Conservation (phyloP, 2,888 invertebrate species). For the Boloria euphrosyne region DNA sequence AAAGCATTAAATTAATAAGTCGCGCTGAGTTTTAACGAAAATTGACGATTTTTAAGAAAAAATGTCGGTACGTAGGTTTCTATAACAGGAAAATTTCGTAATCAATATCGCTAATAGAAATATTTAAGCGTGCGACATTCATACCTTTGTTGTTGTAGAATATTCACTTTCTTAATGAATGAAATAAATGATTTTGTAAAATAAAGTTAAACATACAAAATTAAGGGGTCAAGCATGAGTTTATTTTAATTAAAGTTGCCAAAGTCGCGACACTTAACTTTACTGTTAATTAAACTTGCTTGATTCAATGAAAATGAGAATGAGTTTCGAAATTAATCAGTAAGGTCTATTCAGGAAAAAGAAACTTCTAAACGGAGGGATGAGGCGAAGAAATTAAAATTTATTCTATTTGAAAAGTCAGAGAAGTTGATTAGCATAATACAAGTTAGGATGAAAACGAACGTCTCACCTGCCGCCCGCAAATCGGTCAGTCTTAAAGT, state of each 20-base stretch:
- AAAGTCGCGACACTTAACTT: slow-evolving; percentile 61
- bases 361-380: slow-evolving; percentile 64
- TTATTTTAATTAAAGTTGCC: slow-evolving; percentile 51
- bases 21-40: not conserved
- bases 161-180: not conserved
- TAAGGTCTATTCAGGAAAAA: slow-evolving; percentile 56
- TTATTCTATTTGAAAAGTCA: slow-evolving; percentile 67
- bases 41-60: not conserved
- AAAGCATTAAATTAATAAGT: slow-evolving; percentile 14
- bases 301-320: slow-evolving; percentile 72
- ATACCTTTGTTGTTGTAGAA: not conserved
- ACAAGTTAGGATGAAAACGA: slow-evolving; percentile 67
- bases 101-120: no score
- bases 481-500: slow-evolving; percentile 41
- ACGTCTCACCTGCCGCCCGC: slow-evolving; percentile 51
- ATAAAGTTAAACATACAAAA: slow-evolving; percentile 8
- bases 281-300: slow-evolving; percentile 74
- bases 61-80: no score
- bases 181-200: not conserved
- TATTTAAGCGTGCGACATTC: no score
- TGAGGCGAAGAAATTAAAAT: slow-evolving; percentile 69
- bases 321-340: slow-evolving; percentile 74
- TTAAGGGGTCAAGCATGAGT: slow-evolving; percentile 39
- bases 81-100: no score
- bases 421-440: slow-evolving; percentile 67